These are phyloP conservation scores for Chelonus formosanus DNA, from an alignment of 2,888 invertebrate species.

Conservation along the genomic window DNA sequence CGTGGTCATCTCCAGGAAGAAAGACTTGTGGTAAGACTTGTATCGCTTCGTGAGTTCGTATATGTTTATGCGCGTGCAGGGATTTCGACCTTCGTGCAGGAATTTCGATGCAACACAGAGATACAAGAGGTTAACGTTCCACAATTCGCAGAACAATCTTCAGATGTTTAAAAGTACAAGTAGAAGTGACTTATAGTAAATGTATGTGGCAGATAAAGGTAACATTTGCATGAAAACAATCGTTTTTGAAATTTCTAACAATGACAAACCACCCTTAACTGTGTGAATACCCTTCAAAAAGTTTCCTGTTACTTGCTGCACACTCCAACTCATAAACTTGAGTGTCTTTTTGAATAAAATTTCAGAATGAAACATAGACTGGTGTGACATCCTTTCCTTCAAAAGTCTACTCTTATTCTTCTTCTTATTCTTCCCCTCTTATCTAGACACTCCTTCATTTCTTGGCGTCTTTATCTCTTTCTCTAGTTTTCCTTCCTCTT, in stretches of 20 bases:
- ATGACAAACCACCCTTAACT: conserved; percentile 5
- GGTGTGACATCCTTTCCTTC: conserved; percentile 25
- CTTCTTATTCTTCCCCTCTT: not conserved
- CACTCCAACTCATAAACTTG: conserved; percentile 31
- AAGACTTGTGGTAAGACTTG: not conserved
- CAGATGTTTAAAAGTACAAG: conserved; percentile 17
- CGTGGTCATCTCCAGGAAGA: conserved; percentile 35
- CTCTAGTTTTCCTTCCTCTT: conserved; percentile 10
- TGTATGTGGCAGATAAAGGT: not conserved
- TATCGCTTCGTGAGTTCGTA: conserved; percentile 1
- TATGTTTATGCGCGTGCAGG: conserved; percentile 31
- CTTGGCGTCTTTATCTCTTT: not conserved
- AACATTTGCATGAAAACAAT: conserved; percentile 26
- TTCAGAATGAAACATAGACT: conserved; percentile 18
- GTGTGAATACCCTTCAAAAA: conserved; percentile 1
- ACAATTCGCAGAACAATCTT: conserved; percentile 24
- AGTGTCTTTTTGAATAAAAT: conserved; percentile 30
- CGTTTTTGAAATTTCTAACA: conserved; percentile 9
- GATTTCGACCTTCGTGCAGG: conserved; percentile 44
- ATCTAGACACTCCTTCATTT: not conserved
- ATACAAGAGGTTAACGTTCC: conserved; percentile 43
- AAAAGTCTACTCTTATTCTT: not conserved
- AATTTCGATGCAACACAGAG: conserved; percentile 43
- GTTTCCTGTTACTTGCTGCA: conserved; percentile 4
- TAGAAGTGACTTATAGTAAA: conserved; percentile 3